Percentiles rank a stretch among this genome's conserved stretches.
phyloP scores from a whole-genome alignment of 2,113 vertebrate genomes.

The Eretmodus cyanostictus region DNA sequence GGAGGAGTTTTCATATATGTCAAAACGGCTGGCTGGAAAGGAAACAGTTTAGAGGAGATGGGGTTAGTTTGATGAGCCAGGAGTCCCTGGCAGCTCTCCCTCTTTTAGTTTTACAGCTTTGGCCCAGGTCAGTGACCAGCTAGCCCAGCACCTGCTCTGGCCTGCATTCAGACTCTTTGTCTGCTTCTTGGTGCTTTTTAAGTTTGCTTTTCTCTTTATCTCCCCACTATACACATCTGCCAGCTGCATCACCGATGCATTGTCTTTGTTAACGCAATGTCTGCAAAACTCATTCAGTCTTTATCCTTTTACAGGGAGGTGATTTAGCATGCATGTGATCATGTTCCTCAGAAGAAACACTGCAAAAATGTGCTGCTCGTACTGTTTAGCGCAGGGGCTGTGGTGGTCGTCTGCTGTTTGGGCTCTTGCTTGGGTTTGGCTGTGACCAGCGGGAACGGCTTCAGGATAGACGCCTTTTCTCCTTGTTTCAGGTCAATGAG shows the following conservation, averaged over 20 bases:
- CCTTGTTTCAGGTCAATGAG: conserved; percentile 53
- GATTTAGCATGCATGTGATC: not conserved
- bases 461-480: conserved; percentile 60
- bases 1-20: conserved; percentile 74
- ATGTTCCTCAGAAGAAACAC: not conserved
- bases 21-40: conserved; percentile 58
- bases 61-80: conserved; percentile 10
- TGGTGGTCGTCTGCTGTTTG: conserved; percentile 45
- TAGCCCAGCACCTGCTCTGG: conserved; percentile 34
- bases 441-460: conserved; percentile 50
- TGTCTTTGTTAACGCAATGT: not conserved
- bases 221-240: not conserved
- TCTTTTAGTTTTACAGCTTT: conserved; percentile 26
- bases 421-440: conserved; percentile 61
- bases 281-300: not conserved
- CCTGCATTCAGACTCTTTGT: not conserved
- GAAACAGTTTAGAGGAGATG: conserved; percentile 8
- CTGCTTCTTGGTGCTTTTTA: not conserved
- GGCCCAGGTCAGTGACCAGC: not conserved
- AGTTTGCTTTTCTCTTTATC: not conserved
- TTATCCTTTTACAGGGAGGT: not conserved
- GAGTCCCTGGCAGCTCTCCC: conserved; percentile 29
- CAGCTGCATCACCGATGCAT: not conserved
- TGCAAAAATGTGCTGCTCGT: not conserved
- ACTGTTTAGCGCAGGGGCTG: conserved; percentile 49